phyloP scores from a whole-genome alignment of 2,888 invertebrate genomes.

The Gisinianus flammeolus region DNA sequence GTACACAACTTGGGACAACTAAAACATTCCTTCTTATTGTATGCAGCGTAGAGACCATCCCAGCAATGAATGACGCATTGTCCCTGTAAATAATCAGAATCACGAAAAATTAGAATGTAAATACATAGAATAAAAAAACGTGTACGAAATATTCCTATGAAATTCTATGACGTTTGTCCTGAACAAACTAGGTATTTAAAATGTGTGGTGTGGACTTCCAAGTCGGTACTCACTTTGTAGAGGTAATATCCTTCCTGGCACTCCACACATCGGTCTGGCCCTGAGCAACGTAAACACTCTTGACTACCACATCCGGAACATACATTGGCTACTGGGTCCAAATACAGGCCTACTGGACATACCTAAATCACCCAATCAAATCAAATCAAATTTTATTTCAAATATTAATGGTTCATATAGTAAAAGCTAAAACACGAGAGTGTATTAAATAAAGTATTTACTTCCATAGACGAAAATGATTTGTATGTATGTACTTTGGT shows the following conservation, averaged over 20 bases:
- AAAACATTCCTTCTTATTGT: conserved; percentile 51
- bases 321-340: conserved; percentile 45
- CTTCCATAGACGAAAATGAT: no score
- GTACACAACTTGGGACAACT: conserved; percentile 53
- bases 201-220: no score
- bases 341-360: conserved; percentile 52
- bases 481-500: no score
- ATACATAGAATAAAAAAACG: no score
- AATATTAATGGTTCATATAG: background rate
- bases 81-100: no score
- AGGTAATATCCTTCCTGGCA: conserved; percentile 48
- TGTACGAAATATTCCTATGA: no score
- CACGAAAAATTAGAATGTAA: no score
- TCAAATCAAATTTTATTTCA: background rate
- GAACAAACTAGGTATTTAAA: no score
- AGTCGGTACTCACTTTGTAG: conserved; percentile 10
- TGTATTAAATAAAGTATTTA: no score
- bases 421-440: no score
- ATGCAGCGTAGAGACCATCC: conserved; percentile 48
- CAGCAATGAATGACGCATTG: conserved; percentile 47
- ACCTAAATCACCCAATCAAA: conserved; percentile 34
- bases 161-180: no score
- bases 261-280: conserved; percentile 47
- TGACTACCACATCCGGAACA: conserved; percentile 50
- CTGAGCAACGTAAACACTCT: conserved; percentile 51